Evolutionary conservation across 1,140 invertebrate species (phyloP).

Genomic region (Apis cerana): DNA sequence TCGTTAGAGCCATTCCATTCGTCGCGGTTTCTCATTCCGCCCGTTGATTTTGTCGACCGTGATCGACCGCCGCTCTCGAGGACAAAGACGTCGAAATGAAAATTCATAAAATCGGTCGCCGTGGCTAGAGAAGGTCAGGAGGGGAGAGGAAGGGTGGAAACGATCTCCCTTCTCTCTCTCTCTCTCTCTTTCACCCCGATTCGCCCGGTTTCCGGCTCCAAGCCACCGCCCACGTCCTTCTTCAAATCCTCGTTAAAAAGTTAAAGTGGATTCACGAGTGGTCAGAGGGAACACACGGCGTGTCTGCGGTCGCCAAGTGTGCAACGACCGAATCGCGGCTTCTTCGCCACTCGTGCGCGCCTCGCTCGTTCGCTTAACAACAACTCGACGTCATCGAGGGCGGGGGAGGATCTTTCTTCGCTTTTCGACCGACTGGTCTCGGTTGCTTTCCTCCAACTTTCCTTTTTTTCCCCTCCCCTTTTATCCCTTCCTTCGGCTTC

Average conservation of each 20-base stretch:
- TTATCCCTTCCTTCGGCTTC: not conserved
- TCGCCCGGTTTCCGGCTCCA: slow-evolving; percentile 21
- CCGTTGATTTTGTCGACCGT: not conserved
- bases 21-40: not conserved
- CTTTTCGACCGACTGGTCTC: too few relatives aligned
- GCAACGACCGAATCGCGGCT: slow-evolving; percentile 31
- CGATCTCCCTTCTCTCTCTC: too few relatives aligned
- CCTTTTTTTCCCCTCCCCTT: not conserved
- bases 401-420: too few relatives aligned
- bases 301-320: slow-evolving; percentile 38
- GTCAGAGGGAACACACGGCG: slow-evolving; percentile 46
- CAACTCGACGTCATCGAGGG: not conserved
- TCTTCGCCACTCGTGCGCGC: slow-evolving; percentile 6
- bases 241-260: slow-evolving; percentile 77
- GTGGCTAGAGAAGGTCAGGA: not conserved
- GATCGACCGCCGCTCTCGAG: slow-evolving; percentile 26
- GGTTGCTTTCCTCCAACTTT: not conserved
- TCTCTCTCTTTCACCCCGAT: not conserved
- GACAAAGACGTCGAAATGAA: slow-evolving; percentile 41
- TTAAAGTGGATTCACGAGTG: slow-evolving; percentile 68
- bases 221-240: slow-evolving; percentile 57
- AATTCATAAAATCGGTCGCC: slow-evolving; percentile 54
- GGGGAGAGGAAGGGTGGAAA: not conserved
- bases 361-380: slow-evolving; percentile 2
- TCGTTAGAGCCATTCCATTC: slow-evolving; percentile 16